Conservation (phyloP, 2,797 vertebrate genomes). For the Enteromius argenteus region DNA sequence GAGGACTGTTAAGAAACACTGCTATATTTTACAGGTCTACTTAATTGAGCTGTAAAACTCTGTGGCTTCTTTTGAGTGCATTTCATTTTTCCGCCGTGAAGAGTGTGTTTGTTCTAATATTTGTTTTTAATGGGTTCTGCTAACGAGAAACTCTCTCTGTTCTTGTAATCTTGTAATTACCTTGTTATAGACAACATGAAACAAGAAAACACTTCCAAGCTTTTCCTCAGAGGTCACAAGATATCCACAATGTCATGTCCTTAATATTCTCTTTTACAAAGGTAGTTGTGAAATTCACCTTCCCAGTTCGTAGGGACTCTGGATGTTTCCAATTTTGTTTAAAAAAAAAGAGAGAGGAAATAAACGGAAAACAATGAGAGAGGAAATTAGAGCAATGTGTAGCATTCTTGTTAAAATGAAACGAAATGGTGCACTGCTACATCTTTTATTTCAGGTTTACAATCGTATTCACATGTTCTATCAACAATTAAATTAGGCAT, state of each 20-base stretch:
- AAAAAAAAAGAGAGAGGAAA: not conserved
- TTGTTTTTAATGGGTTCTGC: constrained; percentile 48
- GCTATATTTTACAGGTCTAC: constrained; percentile 58
- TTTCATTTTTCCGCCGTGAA: constrained; percentile 54
- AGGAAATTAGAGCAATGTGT: not conserved
- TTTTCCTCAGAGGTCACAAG: constrained; percentile 12
- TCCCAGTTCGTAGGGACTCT: not conserved
- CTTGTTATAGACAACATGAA: constrained; percentile 45
- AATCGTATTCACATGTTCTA: constrained; percentile 9
- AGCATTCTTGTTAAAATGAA: not conserved
- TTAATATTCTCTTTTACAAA: not conserved
- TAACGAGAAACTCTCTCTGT: constrained; percentile 52
- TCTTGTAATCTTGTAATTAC: constrained; percentile 53
- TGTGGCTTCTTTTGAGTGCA: constrained; percentile 46
- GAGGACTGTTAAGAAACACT: constrained; percentile 46
- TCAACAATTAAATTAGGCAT: not conserved
- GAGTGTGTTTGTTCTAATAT: constrained; percentile 46
- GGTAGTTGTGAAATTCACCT: not conserved
- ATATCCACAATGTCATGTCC: constrained; percentile 28
- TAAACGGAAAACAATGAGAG: not conserved
- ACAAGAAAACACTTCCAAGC: not conserved
- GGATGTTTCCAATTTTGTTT: not conserved
- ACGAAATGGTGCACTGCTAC: not conserved
- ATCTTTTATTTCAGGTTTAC: constrained; percentile 26
- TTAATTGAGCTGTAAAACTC: constrained; percentile 63